These are phyloP conservation scores for Poeciliopsis turneri DNA, from an alignment of 2,797 vertebrate genomes.

Conservation along the genomic window DNA sequence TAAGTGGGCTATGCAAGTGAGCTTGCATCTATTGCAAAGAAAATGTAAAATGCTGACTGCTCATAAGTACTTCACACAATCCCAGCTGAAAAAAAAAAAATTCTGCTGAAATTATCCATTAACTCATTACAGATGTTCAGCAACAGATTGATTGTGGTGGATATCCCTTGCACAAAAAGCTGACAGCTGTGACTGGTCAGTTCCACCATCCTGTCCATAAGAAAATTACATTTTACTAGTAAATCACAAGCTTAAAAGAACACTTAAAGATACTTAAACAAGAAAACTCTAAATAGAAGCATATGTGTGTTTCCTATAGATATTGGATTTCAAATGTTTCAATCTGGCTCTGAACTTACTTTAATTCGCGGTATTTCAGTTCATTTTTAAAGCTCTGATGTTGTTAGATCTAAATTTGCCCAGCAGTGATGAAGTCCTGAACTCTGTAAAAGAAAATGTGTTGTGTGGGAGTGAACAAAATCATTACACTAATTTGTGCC, in stretches of 20 bases:
- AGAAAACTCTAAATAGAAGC: background rate
- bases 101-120: background rate
- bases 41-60: background rate
- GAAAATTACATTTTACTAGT: background rate
- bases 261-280: background rate
- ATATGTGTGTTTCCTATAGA: background rate
- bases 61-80: background rate
- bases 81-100: background rate
- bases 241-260: background rate
- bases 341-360: background rate
- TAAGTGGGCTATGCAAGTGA: background rate
- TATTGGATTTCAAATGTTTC: too few relatives aligned
- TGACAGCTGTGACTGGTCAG: background rate
- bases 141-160: background rate
- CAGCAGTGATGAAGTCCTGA: constrained; percentile 10
- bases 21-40: background rate
- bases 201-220: background rate
- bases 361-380: background rate
- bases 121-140: background rate
- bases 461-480: constrained; percentile 27
- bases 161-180: background rate
- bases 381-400: background rate
- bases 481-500: constrained; percentile 16
- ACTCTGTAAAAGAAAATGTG: constrained; percentile 13
- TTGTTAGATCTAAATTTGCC: constrained; percentile 10